Evolutionary conservation across 2,113 vertebrate species (phyloP).

Genomic region (Oophaga pumilio): DNA sequence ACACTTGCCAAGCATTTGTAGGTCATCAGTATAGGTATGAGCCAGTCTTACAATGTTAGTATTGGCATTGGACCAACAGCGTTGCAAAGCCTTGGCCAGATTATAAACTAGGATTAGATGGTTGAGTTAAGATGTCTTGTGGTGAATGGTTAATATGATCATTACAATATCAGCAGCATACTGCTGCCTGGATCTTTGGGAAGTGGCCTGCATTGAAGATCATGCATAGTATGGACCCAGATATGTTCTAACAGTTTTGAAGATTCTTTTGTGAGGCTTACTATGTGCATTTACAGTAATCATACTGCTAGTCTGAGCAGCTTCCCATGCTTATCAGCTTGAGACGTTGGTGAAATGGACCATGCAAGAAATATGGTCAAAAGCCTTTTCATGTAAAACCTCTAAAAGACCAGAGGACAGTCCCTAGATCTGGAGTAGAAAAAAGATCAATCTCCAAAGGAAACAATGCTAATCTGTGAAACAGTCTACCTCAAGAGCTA

Average conservation of each 20-base stretch:
- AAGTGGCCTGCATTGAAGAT: neutral
- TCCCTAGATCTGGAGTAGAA: no score
- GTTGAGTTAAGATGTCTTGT: neutral
- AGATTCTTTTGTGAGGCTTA: neutral
- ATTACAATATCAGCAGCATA: neutral
- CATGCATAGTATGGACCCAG: neutral
- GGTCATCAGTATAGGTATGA: conserved; percentile 1
- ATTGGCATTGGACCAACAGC: neutral
- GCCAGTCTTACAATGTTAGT: neutral
- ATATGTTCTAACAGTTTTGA: neutral
- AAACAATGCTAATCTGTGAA: no score
- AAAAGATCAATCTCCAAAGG: no score
- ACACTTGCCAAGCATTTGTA: conserved; percentile 30
- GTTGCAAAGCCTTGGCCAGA: neutral
- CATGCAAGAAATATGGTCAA: neutral
- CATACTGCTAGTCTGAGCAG: neutral
- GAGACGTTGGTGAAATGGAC: neutral
- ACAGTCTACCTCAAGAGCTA: no score
- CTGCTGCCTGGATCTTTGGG: neutral
- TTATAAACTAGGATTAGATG: neutral
- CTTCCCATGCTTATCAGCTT: neutral
- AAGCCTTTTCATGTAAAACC: neutral
- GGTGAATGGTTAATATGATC: neutral
- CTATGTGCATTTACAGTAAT: neutral
- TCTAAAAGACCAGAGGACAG: no score